Conservation (phyloP, 2,113 vertebrate species). For the Peromyscus maniculatus region DNA sequence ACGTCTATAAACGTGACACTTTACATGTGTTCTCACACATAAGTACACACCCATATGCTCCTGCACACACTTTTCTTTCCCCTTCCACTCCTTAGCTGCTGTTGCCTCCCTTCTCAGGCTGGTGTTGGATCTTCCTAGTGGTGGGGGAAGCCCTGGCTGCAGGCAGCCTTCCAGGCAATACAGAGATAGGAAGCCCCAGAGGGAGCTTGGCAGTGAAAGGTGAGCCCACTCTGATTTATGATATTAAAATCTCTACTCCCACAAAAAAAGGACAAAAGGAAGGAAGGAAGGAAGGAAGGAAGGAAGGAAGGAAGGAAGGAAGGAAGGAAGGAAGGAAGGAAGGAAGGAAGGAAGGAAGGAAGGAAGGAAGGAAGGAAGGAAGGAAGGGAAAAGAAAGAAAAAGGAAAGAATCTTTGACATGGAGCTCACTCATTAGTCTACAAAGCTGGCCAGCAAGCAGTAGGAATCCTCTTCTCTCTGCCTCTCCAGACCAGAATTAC, state of each 20-base stretch:
- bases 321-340: no score
- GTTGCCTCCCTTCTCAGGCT: conserved; percentile 66
- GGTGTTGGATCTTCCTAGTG: conserved; percentile 74
- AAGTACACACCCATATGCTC: not conserved
- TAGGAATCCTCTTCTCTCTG: not conserved
- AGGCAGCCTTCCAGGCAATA: conserved; percentile 75
- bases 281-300: no score
- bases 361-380: no score
- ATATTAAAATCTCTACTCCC: conserved; percentile 79
- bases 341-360: no score
- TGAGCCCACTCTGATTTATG: conserved; percentile 55
- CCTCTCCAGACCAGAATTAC: no score
- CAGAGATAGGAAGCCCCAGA: conserved; percentile 61
- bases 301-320: no score
- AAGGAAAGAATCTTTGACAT: not conserved
- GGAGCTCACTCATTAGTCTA: not conserved
- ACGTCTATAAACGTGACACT: conserved; percentile 56
- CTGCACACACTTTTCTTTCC: conserved; percentile 29
- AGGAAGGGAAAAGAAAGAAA: no score
- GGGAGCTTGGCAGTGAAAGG: conserved; percentile 22
- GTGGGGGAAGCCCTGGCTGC: conserved; percentile 75
- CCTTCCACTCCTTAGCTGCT: conserved; percentile 56
- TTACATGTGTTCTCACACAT: conserved; percentile 51
- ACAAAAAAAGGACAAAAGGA: no score
- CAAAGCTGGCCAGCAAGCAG: not conserved